These are phyloP conservation scores for Choloepus hoffmanni DNA, from an alignment of 2,113 vertebrate genomes.

Conservation along the genomic window DNA sequence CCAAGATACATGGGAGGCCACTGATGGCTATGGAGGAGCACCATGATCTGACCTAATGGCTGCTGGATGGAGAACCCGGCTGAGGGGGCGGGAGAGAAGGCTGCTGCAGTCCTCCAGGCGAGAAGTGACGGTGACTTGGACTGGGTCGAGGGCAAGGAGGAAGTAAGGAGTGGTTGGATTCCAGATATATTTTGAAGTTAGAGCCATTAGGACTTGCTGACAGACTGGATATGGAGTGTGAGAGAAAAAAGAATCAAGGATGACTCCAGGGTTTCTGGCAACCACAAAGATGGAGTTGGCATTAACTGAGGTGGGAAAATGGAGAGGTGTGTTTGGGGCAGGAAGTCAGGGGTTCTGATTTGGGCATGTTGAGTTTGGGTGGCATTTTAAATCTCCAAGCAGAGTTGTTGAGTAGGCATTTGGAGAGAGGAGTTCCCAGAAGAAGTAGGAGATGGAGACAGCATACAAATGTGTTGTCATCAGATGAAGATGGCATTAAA, in stretches of 20 bases:
- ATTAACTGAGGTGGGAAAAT: not conserved
- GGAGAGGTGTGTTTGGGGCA: not conserved
- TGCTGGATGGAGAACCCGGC: not conserved
- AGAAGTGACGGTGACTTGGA: not conserved
- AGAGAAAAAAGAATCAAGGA: not conserved
- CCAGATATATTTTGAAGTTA: constrained; percentile 21
- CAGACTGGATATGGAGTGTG: not conserved
- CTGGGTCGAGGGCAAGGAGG: not conserved
- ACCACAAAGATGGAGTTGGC: not conserved
- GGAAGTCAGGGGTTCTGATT: not conserved
- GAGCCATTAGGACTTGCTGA: not conserved
- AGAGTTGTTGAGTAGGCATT: not conserved
- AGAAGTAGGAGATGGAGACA: not conserved
- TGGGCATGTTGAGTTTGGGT: not conserved
- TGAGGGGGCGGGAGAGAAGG: not conserved
- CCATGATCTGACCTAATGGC: not conserved
- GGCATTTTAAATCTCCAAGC: not conserved
- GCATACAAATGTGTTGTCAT: too few species aligned
- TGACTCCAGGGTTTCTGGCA: not conserved
- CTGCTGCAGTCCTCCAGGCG: not conserved
- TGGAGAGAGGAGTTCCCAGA: not conserved
- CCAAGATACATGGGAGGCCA: not conserved
- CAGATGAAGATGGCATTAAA: not conserved
- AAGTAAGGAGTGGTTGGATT: not conserved
- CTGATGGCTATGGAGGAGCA: not conserved